Evolutionary conservation across 1,140 invertebrate species (phyloP).

Genomic region (Apis florea): DNA sequence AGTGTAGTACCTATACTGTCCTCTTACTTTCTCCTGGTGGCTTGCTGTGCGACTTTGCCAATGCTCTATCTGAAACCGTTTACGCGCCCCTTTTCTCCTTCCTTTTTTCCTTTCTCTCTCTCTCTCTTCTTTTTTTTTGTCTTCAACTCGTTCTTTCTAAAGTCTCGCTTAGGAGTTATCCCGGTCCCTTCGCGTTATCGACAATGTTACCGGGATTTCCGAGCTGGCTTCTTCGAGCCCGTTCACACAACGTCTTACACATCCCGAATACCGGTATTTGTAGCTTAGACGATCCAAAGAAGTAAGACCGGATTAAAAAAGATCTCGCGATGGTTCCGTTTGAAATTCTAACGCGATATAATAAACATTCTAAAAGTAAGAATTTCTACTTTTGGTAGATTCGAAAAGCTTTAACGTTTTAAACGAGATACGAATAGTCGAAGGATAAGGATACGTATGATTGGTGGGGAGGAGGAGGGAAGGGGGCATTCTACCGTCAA

Average conservation of each 20-base stretch:
- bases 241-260: background rate
- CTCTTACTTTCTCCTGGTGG: slow-evolving; percentile 48
- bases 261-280: background rate
- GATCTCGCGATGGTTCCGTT: background rate
- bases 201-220: slow-evolving; percentile 14
- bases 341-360: background rate
- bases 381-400: background rate
- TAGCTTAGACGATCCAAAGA: too few relatives aligned
- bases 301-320: background rate
- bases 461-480: too few relatives aligned
- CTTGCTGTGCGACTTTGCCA: slow-evolving; percentile 48
- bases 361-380: background rate
- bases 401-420: background rate
- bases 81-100: slow-evolving; percentile 46
- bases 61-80: slow-evolving; percentile 71
- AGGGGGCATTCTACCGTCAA: background rate
- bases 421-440: background rate
- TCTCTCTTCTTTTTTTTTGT: background rate
- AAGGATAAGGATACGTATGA: background rate
- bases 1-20: slow-evolving; percentile 59
- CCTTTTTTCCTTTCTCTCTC: background rate
- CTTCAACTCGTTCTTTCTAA: background rate
- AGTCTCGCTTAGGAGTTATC: slow-evolving; percentile 10
- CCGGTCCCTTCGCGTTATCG: slow-evolving; percentile 14
- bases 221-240: background rate